phyloP scores from a whole-genome alignment of 2,797 vertebrate genomes.

The Avahi laniger region DNA sequence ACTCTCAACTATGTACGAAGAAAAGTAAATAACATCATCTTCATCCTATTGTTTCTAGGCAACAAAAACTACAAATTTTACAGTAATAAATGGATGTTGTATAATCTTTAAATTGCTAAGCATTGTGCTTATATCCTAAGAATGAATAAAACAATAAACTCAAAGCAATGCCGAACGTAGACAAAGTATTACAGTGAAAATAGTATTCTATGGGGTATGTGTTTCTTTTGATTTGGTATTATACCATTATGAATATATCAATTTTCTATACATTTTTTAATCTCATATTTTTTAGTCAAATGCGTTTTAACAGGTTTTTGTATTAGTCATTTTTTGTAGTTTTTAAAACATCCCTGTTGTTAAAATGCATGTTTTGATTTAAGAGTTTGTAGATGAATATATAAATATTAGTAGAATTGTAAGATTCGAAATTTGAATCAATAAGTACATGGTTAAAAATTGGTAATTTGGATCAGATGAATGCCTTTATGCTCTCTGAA shows the following conservation, averaged over 20 bases:
- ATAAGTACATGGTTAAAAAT: not conserved
- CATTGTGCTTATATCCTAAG: not conserved
- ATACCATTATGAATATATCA: not conserved
- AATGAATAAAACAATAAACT: conserved; percentile 38
- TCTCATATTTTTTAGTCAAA: not conserved
- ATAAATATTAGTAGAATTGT: not conserved
- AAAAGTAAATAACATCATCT: conserved; percentile 35
- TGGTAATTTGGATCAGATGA: not conserved
- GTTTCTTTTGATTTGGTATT: conserved; percentile 42
- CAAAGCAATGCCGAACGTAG: conserved; percentile 30
- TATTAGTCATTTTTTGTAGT: not conserved
- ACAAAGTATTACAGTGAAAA: conserved; percentile 12
- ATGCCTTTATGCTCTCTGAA: not conserved
- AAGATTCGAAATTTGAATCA: not conserved
- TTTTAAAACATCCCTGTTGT: not conserved
- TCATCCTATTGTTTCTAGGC: conserved; percentile 8
- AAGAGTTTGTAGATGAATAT: not conserved
- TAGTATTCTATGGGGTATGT: not conserved
- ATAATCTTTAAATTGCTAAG: conserved; percentile 37
- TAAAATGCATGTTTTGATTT: not conserved
- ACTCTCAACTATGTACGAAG: not conserved
- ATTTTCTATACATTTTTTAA: conserved; percentile 37
- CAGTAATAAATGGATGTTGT: not conserved
- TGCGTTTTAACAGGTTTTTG: not conserved
- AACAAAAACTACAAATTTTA: conserved; percentile 23